Base-by-base conservation (phyloP, 2,797 vertebrate species). In the Tarsius wallacei region DNA sequence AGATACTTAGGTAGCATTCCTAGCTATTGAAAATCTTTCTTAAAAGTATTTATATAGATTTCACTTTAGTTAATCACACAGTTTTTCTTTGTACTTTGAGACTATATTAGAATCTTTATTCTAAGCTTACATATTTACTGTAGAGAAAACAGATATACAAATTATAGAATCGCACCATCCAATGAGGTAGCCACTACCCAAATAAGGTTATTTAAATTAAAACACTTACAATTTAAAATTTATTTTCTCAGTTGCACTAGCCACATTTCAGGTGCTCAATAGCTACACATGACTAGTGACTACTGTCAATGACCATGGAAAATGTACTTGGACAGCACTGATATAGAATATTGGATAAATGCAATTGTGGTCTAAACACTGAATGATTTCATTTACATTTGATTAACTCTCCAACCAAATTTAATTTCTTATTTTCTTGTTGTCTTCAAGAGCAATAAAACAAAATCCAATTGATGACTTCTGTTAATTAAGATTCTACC, bases 341-440 rank as follows among this genome's bases (percentile, higher is more conserved):
- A 5, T 33, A 7, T 49, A 59, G 16, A 81, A 71, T n/a, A 68
- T 33, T 87, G 12, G 17, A 53, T 86, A 80, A 92, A 78, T 74
- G 0, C 36, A 90, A 13, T 14, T 59, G 3, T 80, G 8, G 3
- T 84, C 16, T 14, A 90, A 53, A 80, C 7, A 51, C 15, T 21
- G 47, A 71, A 59, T 66, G 42, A 36, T 77, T 71, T 94, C 17
- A 21, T 78, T 59, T 91, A 36, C 51, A 42, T 86, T 81, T 85
- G 26, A 85, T 85, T 68, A 94, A 61, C 42, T 90, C 15, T 94
- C 16, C 11, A 73, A 55, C 1, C 14, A 78, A 78, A 87, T 12
- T 73, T 91, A 78, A 78, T 87, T 81, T 93, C 51, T 93, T 64
- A 63, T 86, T 78, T 94, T 82, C n/a, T 84, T 90, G 5, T 36